Evolutionary conservation across 2,888 invertebrate genomes (phyloP).

Genomic region (Meandrusa payeni): DNA sequence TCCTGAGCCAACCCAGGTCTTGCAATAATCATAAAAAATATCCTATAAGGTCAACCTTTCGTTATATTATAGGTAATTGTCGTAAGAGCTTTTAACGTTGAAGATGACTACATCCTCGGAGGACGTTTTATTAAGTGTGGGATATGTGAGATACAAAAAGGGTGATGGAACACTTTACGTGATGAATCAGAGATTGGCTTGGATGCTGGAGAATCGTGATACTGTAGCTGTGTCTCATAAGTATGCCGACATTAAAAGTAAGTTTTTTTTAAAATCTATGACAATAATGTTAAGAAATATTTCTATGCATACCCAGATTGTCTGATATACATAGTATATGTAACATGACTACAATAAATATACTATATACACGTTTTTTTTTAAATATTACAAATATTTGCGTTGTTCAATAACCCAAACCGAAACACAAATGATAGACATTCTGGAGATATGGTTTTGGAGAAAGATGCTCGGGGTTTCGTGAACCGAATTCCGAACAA

Average conservation of each 20-base stretch:
- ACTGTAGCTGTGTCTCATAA: constrained; percentile 95
- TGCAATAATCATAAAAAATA: constrained; percentile 21
- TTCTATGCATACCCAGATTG: too few species aligned
- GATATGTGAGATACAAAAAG: constrained; percentile 96
- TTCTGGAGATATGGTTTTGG: constrained; percentile 59
- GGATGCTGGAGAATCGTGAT: constrained; percentile 96
- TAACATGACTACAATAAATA: too few species aligned
- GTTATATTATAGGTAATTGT: constrained; percentile 17
- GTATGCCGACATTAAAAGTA: constrained; percentile 97
- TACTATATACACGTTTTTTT: too few species aligned
- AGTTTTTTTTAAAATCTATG: too few species aligned
- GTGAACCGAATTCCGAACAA: too few species aligned
- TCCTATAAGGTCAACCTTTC: constrained; percentile 19
- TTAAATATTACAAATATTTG: not conserved
- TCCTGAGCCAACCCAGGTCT: constrained; percentile 9
- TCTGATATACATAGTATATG: too few species aligned
- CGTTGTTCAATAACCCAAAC: constrained; percentile 32
- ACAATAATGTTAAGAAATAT: too few species aligned
- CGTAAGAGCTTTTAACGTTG: constrained; percentile 2
- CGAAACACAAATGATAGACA: constrained; percentile 64
- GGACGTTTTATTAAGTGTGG: constrained; percentile 95
- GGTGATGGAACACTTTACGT: constrained; percentile 97
- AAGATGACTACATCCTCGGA: constrained; percentile 94
- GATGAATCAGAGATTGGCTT: constrained; percentile 97
- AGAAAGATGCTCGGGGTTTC: constrained; percentile 50